phyloP scores from a whole-genome alignment of 2,113 vertebrate genomes.

The Suricata suricatta region DNA sequence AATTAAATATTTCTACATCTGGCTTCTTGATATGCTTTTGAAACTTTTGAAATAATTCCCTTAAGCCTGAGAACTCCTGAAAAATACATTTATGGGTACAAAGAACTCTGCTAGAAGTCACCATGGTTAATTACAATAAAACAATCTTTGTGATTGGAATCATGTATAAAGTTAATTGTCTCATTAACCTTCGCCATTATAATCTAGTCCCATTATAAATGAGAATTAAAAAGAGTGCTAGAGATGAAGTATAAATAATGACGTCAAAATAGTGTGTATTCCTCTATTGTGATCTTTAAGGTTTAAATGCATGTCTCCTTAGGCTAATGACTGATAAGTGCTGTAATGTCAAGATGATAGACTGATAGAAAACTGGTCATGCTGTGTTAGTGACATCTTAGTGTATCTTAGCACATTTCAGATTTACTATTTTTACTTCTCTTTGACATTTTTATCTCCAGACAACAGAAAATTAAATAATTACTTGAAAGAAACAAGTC shows the following conservation, averaged over 20 bases:
- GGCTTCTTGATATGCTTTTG: constrained; percentile 44
- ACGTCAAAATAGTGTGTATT: constrained; percentile 27
- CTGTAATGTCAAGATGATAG: background rate
- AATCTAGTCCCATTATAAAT: constrained; percentile 67
- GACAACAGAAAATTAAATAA: background rate
- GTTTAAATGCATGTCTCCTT: constrained; percentile 38
- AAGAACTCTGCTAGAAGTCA: constrained; percentile 64
- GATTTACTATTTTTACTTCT: background rate
- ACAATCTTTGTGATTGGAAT: constrained; percentile 63
- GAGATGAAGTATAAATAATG: constrained; percentile 54
- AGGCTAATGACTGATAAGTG: constrained; percentile 30
- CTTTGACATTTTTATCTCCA: background rate
- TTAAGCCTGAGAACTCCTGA: constrained; percentile 21
- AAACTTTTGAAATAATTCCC: constrained; percentile 65
- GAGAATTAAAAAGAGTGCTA: constrained; percentile 58
- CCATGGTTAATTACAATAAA: constrained; percentile 74
- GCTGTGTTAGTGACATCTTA: background rate
- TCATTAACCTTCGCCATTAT: constrained; percentile 73
- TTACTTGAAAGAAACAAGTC: background rate
- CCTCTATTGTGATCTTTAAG: constrained; percentile 22
- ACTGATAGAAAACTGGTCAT: background rate
- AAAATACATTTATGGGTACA: constrained; percentile 51
- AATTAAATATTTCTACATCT: constrained; percentile 67
- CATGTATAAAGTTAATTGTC: constrained; percentile 74
- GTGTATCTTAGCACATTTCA: background rate